Percentiles rank a stretch among this genome's conserved stretches.
Evolutionary conservation across 2,797 vertebrate species (phyloP).

Genomic region (Sphenopsis melanotis): DNA sequence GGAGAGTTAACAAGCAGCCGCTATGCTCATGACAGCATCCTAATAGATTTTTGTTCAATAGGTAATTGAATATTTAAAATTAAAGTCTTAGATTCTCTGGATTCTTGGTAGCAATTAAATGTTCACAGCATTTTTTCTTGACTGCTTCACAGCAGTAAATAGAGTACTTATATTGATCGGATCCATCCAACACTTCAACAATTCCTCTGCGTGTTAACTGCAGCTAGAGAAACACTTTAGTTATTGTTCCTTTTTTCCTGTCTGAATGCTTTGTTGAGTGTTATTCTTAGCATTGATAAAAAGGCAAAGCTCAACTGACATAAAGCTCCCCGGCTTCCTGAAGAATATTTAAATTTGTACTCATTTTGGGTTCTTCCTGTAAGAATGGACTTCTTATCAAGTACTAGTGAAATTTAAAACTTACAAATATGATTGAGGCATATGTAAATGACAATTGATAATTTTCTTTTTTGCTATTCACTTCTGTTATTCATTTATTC

Average conservation of each 20-base stretch:
- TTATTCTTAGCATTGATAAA: neutral
- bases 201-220: neutral
- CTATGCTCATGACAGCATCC: constrained; percentile 55
- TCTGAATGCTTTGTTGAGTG: neutral
- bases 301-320: neutral
- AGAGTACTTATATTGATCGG: neutral
- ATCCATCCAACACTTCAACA: neutral
- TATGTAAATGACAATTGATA: neutral
- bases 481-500: neutral
- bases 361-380: neutral
- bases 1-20: constrained; percentile 70
- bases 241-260: neutral
- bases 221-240: neutral
- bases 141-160: constrained; percentile 8
- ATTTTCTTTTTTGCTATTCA: neutral
- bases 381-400: neutral
- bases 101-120: constrained; percentile 42
- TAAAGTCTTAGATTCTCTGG: constrained; percentile 48
- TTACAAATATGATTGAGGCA: neutral
- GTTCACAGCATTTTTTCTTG: constrained; percentile 15
- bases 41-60: constrained; percentile 62
- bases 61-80: constrained; percentile 67
- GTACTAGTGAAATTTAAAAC: neutral
- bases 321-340: neutral
- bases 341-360: neutral